A percentile compares a stretch with the other conserved stretches of the same genome.
These are phyloP conservation scores for Copsychus sechellarum DNA, from an alignment of 2,113 vertebrate species.

Conservation along the genomic window DNA sequence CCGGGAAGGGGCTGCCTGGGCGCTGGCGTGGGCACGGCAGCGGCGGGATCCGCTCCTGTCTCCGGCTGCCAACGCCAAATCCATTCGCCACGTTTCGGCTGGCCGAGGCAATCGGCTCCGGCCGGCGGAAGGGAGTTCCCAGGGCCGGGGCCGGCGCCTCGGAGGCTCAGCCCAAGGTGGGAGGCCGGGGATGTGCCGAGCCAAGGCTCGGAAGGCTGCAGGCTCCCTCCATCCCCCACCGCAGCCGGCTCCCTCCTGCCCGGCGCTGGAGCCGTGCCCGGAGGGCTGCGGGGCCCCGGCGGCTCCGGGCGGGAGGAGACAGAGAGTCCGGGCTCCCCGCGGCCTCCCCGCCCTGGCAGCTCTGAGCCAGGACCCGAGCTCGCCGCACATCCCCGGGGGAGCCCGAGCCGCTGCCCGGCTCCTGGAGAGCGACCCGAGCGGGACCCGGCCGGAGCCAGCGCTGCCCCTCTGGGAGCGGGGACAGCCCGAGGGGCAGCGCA, in stretches of 20 bases:
- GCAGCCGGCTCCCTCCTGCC: conserved; percentile 53
- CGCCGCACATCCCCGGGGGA: background rate
- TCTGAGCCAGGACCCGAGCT: background rate
- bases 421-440: background rate
- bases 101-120: conserved; percentile 39
- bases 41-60: background rate
- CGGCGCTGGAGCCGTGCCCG: conserved; percentile 25
- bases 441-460: background rate
- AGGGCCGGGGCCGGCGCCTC: conserved; percentile 36
- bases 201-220: conserved; percentile 27
- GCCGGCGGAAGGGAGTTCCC: conserved; percentile 42
- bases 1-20: background rate
- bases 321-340: background rate
- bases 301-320: background rate
- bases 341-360: background rate
- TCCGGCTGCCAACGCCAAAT: conserved; percentile 56
- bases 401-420: background rate
- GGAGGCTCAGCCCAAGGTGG: conserved; percentile 60
- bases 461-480: background rate
- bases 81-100: conserved; percentile 60
- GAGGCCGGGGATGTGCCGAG: conserved; percentile 35
- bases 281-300: conserved; percentile 42
- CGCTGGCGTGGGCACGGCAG: conserved; percentile 28
- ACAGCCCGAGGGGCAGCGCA: background rate
- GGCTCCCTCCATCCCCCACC: conserved; percentile 40